Base-by-base conservation (phyloP, 2,113 vertebrate species). In the Epinephelus lanceolatus region DNA sequence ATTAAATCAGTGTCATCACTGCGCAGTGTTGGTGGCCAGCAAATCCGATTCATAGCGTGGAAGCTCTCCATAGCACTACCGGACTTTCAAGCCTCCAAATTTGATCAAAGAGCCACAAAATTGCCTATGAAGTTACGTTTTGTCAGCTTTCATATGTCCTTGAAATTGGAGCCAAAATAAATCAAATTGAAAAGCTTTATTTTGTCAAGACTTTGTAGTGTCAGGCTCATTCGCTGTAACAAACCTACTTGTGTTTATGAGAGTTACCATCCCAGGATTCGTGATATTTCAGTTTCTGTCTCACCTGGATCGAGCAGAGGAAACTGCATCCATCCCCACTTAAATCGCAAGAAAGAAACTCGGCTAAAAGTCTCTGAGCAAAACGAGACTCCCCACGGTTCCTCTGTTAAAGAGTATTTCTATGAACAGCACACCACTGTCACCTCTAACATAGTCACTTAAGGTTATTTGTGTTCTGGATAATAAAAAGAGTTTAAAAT, bases 41-140 rank as follows among this genome's bases (percentile, higher is more conserved):
- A 55, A 66, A 37, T 69, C 12, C 33, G 18, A 13, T 42, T 65
- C 30, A 23, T 14, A 45, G 27, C 17, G 19, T 61, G 6, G 15
- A 55, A 53, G 30, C 68, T 79, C 30, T 49, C 18, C 71, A 13
- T 10, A 0, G 10, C 25, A 7, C n/a, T 23, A 7, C 6, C 0
- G 2, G 25, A 23, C 37, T 66, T 75, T 37, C 33, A 57, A 67
- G 51, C 65, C 15, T 74, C 51, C 30, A 63, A 40, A 75, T 67
- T 17, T 72, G 70, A 89, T 81, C 66, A 87, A 69, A 84, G 67
- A 72, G 37, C 8, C 67, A 65, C 33, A 76, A 61, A 82, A 85
- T 70, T 56, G 12, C 23, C 21, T 12, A 1, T 62, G 40, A 57
- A 52, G 71, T 60, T 61, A 6, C 25, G 4, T 59, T 75, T 33